Evolutionary conservation across 1,140 invertebrate genomes (phyloP), one percentile per base, ranked within the genome.

Genomic region (Scaptomyza montana): DNA sequence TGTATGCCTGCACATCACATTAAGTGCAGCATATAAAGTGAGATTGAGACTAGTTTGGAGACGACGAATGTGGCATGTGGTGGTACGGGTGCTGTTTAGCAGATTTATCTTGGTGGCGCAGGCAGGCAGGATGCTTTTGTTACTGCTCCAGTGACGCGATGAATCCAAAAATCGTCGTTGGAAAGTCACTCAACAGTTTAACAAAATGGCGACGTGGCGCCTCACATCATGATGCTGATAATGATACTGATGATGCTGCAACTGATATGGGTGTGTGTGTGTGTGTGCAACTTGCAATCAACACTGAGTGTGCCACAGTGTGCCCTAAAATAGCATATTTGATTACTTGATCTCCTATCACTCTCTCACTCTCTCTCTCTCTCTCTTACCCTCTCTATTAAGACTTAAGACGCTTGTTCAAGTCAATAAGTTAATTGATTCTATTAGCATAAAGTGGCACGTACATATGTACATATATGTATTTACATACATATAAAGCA

Each of bases 161-260:
- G 74, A 74, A 76, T 87, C 64, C 82, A 73, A 86, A 86, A 86
- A 87, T 82, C 78, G 82, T 87, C 87, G 82, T 36, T 36, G 33
- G 2, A 78, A 81, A 87, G 66, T 86, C 81, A 86, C 82, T 87
- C 81, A 81, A 87, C 82, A 87, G 82, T 81, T 87, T 87, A 85
- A 71, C 81, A 68, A 65, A 69, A 77, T 67, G 61, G 59, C 60
- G 61, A 39, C 54, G 46, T 57, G 28, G 50, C 36, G 36, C 30
- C 5, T 55, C 53, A 4, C 10, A 25, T 9, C 8, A 46, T 30
- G 25, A 21, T 8, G 13, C 21, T 3, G 10, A 33, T 36, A 28
- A 12, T n/a, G 41, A 46, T 13, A 43, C 19, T 46, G 43, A 41
- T 21, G 10, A 12, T 54, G 51, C 12, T 54, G 51, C 12, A 0